Evolutionary conservation across 1,140 invertebrate genomes (phyloP), one percentile per base, ranked within the genome.

Genomic region (Bacillus rossius): DNA sequence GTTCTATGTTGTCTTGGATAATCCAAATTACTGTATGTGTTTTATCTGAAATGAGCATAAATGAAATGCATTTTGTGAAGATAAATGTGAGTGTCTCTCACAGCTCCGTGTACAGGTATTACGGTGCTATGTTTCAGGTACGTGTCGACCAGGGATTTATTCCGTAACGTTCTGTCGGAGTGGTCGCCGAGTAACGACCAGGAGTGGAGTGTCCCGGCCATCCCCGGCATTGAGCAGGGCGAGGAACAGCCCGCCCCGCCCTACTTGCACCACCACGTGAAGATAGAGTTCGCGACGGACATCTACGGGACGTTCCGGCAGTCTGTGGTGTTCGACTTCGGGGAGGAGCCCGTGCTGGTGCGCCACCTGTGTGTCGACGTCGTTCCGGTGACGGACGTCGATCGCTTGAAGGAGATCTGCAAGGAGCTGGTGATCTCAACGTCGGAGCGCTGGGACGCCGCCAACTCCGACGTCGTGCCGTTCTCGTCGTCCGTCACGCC

Each of bases 261-360:
- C 67, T 61, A 40, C 20, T 40, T 54, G 23, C 34, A 54, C n/a
- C 83, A 88, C 67, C 77, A 78, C 57, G 75, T 91, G 0, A 84
- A 81, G 62, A 78, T 94, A 25, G 73, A 74, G 25, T 93, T 92
- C 69, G 77, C 77, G 37, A 86, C 88, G 0, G 80, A 84, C 52
- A 84, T 87, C 55, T 91, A 87, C 70, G 90, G 90, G 22, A 91
- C 88, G 2, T 93, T 91, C 67, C 78, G 86, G 1, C 90, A 94
- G 70, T 82, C 86, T 1, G 73, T 93, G 4, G 81, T 91, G 0
- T 90, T 93, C 72, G 88, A 89, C 70, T 88, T 91, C 71, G 86
- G 86, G 1, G 71, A 70, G 38, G 83, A 87, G 50, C 87, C 89
- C 0, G 80, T 88, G 29, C 67, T 91, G 1, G 78, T 86, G 8